Base-by-base conservation (phyloP, 2,888 invertebrate genomes). In the Epinotia ramella region DNA sequence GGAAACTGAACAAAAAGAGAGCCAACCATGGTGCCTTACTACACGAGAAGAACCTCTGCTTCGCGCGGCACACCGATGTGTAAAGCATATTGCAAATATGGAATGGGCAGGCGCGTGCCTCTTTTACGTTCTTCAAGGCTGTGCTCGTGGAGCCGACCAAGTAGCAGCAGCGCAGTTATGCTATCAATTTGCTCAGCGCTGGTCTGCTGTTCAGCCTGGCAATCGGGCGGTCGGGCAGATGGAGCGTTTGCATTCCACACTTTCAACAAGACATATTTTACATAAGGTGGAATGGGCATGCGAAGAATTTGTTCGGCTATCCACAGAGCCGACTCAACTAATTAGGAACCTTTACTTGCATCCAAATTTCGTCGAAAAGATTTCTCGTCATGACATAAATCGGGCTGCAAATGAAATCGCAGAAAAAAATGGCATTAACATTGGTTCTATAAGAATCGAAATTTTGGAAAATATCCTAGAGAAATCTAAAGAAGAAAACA, bases 91-190 rank as follows among this genome's bases (percentile, higher is more conserved):
- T 78, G 91, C 94, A 12, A 95, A 95, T 80, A 93, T 94, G 92
- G 95, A 95, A 86, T 95, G 95, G 95, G 94, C 95, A 24, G 94
- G 93, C 44, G 95, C 95, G 1, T 95, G 95, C 79, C 87, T 95
- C 57, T 95, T 94, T 80, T 94, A 94, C 79, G 94, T 94, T 40
- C 84, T 94, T 2, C 94, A 94, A 86, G 94, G 95, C 6, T 93
- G 93, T 81, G 88, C 91, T n/a, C 90, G 91, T 59, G 95, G 95
- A 40, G 95, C 94, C 40, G 95, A 95, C 82, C 95, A 95, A 87
- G 94, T 95, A 20, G 93, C 94, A 57, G 95, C 95, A 68, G 93
- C 94, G 53, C 92, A 94, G 73, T 84, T 95, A 40, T 95, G 94
- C 80, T 94, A 91, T 80, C 93, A 94, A 81, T 95, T 95, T 84